Percentiles rank a stretch among this genome's conserved stretches.
Evolutionary conservation across 2,888 invertebrate genomes (phyloP).

Genomic region (Melieria crassipennis): DNA sequence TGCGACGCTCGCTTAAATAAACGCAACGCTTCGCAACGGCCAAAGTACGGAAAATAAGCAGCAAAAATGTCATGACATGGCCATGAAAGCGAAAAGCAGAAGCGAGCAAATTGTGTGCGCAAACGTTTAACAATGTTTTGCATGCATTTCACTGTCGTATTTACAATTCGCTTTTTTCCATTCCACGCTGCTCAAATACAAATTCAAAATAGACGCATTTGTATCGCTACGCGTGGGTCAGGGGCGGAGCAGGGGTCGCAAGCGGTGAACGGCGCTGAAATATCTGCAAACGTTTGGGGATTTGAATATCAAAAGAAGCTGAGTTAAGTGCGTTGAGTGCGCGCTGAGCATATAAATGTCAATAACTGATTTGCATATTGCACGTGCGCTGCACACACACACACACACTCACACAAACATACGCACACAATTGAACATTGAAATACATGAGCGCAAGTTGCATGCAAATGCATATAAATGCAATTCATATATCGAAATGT

Average conservation of each 20-base stretch:
- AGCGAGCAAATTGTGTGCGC: too few species aligned
- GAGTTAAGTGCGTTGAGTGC: slow-evolving; percentile 8
- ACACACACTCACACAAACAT: neutral
- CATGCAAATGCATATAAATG: slow-evolving; percentile 1
- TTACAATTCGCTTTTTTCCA: too few species aligned
- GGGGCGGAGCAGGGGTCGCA: neutral
- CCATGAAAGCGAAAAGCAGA: too few species aligned
- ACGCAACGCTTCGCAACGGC: too few species aligned
- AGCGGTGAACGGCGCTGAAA: neutral
- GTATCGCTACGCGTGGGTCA: too few species aligned
- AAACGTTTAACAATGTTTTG: too few species aligned
- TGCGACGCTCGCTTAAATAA: too few species aligned
- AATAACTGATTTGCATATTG: slow-evolving; percentile 23
- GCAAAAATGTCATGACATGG: too few species aligned
- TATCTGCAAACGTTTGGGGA: slow-evolving; percentile 18
- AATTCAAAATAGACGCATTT: too few species aligned
- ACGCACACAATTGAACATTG: neutral
- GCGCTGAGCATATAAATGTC: slow-evolving; percentile 24
- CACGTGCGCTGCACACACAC: slow-evolving; percentile 3
- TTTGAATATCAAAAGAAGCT: slow-evolving; percentile 22
- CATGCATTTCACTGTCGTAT: too few species aligned
- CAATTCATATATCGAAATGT: neutral
- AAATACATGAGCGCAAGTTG: neutral
- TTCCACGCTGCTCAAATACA: too few species aligned
- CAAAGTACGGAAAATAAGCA: too few species aligned